These are phyloP conservation scores for Onychomys leucogaster DNA, from an alignment of 2,797 vertebrate genomes.

Conservation along the genomic window DNA sequence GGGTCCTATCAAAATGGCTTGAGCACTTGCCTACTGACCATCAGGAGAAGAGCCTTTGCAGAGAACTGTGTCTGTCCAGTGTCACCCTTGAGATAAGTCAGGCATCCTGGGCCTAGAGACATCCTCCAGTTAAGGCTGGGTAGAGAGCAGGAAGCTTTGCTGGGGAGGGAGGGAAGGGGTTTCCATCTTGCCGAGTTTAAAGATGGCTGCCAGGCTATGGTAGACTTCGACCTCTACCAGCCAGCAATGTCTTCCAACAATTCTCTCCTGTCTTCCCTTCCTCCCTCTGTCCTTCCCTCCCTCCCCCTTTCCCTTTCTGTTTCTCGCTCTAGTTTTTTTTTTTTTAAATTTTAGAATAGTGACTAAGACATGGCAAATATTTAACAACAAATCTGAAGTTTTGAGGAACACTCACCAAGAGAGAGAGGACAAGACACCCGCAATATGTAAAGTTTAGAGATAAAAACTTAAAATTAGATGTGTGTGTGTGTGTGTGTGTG, in stretches of 20 bases:
- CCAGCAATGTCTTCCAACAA: not conserved
- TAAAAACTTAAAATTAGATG: conserved; percentile 13
- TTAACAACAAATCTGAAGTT: not conserved
- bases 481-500: not conserved
- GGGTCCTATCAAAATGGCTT: not conserved
- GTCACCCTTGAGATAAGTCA: not conserved
- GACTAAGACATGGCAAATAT: not conserved
- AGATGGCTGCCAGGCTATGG: not conserved
- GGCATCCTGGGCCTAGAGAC: not conserved
- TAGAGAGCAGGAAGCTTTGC: not conserved
- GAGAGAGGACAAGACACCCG: not conserved
- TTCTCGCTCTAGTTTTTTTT: not conserved
- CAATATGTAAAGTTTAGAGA: not conserved
- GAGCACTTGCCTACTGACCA: not conserved
- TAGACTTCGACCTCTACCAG: not conserved
- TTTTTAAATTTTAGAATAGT: not conserved
- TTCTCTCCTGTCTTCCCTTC: not conserved
- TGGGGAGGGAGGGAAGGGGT: not conserved
- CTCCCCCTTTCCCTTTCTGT: not conserved
- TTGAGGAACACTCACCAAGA: not conserved
- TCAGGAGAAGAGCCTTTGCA: not conserved
- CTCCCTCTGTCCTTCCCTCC: not conserved
- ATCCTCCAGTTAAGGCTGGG: not conserved
- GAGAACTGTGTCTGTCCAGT: not conserved
- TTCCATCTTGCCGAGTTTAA: not conserved